Evolutionary conservation across 2,113 vertebrate genomes (phyloP).

Genomic region (Triplophysa tibetana): DNA sequence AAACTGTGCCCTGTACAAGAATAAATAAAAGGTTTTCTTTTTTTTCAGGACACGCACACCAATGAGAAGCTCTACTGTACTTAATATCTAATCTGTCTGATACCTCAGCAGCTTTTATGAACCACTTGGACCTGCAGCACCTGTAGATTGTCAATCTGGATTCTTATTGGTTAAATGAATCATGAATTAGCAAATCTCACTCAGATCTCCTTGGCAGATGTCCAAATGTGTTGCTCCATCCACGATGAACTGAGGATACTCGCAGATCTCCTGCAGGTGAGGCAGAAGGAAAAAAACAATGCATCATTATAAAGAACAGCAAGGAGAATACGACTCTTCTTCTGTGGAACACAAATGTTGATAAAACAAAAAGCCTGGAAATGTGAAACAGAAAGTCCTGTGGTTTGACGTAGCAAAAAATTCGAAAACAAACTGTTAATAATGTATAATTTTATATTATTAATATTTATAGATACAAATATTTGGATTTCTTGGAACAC

Average conservation of each 20-base stretch:
- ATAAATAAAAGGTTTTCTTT: not conserved
- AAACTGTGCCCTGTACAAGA: not conserved
- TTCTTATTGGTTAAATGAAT: not conserved
- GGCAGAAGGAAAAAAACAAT: not conserved
- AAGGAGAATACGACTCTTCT: no score
- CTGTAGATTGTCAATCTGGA: not conserved
- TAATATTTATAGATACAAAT: no score
- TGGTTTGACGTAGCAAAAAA: no score
- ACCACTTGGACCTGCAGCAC: not conserved
- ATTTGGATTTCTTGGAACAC: no score
- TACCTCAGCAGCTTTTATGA: not conserved
- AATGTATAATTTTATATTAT: no score
- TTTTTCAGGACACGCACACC: no score
- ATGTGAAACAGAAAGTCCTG: no score
- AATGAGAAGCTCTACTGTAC: not conserved
- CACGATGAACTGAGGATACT: conserved; percentile 63
- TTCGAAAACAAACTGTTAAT: no score
- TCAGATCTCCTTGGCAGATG: conserved; percentile 64
- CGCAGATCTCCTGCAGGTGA: conserved; percentile 66
- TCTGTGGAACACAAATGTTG: no score
- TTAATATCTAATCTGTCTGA: not conserved
- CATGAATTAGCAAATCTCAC: conserved; percentile 40
- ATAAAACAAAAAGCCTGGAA: no score
- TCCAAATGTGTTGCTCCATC: conserved; percentile 61
- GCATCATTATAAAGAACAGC: no score